Base-by-base conservation (phyloP, 2,113 vertebrate species). In the Carassius gibelio region DNA sequence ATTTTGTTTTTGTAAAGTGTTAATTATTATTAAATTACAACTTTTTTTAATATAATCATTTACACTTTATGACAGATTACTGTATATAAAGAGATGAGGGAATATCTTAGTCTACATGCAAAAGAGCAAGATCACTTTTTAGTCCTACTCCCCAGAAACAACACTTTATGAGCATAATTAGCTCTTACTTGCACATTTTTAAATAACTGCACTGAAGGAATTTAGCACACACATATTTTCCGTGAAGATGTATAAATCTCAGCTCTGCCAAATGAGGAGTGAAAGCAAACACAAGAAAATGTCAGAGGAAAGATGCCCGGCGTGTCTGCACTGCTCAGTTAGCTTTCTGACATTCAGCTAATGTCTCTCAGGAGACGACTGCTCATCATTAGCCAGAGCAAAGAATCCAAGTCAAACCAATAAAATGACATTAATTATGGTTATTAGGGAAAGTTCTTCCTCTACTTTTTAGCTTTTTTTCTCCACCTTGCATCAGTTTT, bases 241-340 rank as follows among this genome's bases (percentile, higher is more conserved):
- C 30, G 52, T 79, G 83, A 88, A 83, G 87, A 66, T 62, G 62
- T 72, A 76, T 75, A 68, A 81, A 84, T 26, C 62, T 7, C 62
- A 34, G 15, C 62, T 57, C 38, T 77, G 75, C 86, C 50, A 89
- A 91, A 83, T 42, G 68, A 87, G 79, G 82, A 85, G 89, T 88
- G 87, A 90, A 92, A 93, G 91, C 90, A 92, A 92, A 90, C 84
- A 85, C 87, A 91, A 91, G 89, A 92, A 93, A 92, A 93, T 91
- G 90, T 90, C 92, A 93, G 61, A 87, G 71, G 57, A 21, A 90
- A 87, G 90, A 92, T 82, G 85, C 83, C 90, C 88, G 85, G 23
- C 83, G 36, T 85, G 75, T 55, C 79, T 86, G 34, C 71, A 72
- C 83, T 59, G 85, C 30, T 87, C 90, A 88, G 90, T 88, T 90